phyloP scores from a whole-genome alignment of 2,113 vertebrate genomes.

The Setophaga petechia region DNA sequence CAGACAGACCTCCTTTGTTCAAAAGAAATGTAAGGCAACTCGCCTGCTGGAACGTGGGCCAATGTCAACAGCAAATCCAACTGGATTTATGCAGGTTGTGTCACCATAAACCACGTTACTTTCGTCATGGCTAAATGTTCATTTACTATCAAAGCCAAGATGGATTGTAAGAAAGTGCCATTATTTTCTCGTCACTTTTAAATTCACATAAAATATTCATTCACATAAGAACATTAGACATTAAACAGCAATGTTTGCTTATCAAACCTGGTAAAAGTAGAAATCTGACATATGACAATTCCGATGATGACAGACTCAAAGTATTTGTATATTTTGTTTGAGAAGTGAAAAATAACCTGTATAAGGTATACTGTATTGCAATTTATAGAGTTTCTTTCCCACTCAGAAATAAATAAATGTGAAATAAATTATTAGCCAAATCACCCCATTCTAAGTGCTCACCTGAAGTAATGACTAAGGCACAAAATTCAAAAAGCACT shows the following conservation, averaged over 20 bases:
- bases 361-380: not conserved
- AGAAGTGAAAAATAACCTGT: not conserved
- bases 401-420: not conserved
- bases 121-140: not conserved
- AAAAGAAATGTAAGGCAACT: constrained; percentile 39
- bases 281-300: not conserved
- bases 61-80: constrained; percentile 44
- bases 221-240: not conserved
- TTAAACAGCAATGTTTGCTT: not conserved
- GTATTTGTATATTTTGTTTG: not conserved
- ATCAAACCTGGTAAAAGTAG: not conserved
- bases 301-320: rapidly evolving
- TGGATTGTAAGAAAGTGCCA: not conserved
- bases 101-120: not conserved
- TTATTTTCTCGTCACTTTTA: not conserved
- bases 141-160: not conserved
- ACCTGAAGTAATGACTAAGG: not conserved
- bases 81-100: not conserved
- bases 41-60: not conserved
- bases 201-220: not conserved
- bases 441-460: not conserved
- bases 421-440: not conserved
- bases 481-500: not conserved
- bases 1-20: constrained; percentile 50
- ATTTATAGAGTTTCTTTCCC: not conserved